A percentile compares a stretch with the other conserved stretches of the same genome.
phyloP scores from a whole-genome alignment of 2,113 vertebrate genomes.

The Eira barbara region DNA sequence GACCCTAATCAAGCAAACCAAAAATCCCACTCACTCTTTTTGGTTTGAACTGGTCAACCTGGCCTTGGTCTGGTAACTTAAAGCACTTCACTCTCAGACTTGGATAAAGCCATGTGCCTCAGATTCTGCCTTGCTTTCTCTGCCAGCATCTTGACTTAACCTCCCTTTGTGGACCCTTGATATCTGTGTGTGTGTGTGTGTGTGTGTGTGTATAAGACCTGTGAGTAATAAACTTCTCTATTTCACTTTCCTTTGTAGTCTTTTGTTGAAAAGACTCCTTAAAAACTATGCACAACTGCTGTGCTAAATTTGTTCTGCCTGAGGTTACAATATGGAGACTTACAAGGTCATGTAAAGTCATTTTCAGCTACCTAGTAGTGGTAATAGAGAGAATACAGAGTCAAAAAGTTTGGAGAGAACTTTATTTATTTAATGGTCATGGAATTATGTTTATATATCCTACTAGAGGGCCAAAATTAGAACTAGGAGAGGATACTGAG shows the following conservation, averaged over 20 bases:
- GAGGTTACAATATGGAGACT: background rate
- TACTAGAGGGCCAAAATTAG: background rate
- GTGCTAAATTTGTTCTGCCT: background rate
- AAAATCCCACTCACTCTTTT: background rate
- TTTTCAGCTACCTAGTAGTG: background rate
- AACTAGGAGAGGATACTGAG: background rate
- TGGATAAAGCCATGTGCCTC: background rate
- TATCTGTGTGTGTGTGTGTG: background rate
- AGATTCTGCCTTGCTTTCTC: background rate
- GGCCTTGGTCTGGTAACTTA: background rate
- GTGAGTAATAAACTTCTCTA: background rate
- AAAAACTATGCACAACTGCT: background rate
- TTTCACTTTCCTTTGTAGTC: background rate
- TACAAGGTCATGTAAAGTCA: background rate
- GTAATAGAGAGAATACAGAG: background rate
- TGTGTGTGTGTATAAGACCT: background rate
- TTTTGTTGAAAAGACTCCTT: background rate
- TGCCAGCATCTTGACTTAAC: background rate
- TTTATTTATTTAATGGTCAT: background rate
- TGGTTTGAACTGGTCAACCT: background rate
- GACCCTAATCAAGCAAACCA: no score
- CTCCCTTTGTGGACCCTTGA: background rate
- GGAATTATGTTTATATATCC: background rate
- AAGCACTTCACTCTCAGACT: background rate
- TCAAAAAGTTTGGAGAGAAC: background rate